These are phyloP conservation scores for Planiliza haematocheilus DNA, from an alignment of 2,113 vertebrate genomes.

Conservation along the genomic window DNA sequence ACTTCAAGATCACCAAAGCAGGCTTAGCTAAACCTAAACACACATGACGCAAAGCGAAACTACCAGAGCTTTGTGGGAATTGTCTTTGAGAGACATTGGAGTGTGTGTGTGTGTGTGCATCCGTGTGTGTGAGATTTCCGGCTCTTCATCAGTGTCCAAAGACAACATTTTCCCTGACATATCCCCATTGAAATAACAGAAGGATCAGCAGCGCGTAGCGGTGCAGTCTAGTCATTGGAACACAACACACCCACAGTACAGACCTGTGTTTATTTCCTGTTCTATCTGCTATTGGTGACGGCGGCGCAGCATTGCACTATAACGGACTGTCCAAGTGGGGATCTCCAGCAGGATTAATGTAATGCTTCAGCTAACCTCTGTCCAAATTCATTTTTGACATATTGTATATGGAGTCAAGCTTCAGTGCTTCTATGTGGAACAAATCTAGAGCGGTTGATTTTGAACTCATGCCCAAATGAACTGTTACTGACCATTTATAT, in stretches of 20 bases:
- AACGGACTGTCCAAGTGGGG: background rate
- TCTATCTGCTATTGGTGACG: background rate
- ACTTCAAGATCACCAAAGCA: no score
- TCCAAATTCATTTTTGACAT: slow-evolving; percentile 23
- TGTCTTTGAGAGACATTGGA: slow-evolving; percentile 21
- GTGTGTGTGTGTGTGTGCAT: slow-evolving; percentile 13
- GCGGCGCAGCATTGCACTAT: no score
- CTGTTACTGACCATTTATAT: no score
- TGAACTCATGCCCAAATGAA: slow-evolving; percentile 24
- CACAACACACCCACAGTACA: background rate
- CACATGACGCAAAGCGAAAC: slow-evolving; percentile 34
- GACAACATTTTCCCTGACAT: slow-evolving; percentile 66
- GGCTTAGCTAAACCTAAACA: slow-evolving; percentile 36
- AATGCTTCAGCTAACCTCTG: background rate
- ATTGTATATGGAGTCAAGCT: background rate
- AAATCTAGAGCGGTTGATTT: slow-evolving; percentile 40
- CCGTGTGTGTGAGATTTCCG: slow-evolving; percentile 48
- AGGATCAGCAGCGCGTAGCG: slow-evolving; percentile 42
- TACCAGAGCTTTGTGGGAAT: slow-evolving; percentile 46
- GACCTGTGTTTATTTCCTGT: slow-evolving; percentile 2
- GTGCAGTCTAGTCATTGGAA: slow-evolving; percentile 16
- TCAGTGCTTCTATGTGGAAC: background rate
- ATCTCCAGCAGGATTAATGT: no score
- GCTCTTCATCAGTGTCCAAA: slow-evolving; percentile 69
- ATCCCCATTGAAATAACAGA: slow-evolving; percentile 57